These are phyloP conservation scores for Theocolax elegans DNA, from an alignment of 1,140 invertebrate genomes.

Conservation along the genomic window DNA sequence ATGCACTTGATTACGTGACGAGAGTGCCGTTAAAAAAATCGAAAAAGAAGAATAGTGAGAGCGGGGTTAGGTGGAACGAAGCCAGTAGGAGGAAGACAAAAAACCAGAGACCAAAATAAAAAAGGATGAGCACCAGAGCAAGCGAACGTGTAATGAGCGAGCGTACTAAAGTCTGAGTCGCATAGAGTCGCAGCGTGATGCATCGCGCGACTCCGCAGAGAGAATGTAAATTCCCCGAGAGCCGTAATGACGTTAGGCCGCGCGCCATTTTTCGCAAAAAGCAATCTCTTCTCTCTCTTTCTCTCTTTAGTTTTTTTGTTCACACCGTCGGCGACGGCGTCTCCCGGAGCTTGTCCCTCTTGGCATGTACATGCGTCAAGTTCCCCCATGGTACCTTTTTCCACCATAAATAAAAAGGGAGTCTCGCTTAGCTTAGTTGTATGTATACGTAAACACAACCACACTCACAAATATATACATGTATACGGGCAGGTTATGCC, in stretches of 20 bases:
- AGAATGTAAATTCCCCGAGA: slow-evolving; percentile 47
- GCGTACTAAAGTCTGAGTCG: not conserved
- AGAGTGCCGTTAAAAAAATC: too few species aligned
- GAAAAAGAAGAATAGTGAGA: too few species aligned
- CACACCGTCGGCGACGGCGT: not conserved
- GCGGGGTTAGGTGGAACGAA: too few species aligned
- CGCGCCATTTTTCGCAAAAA: slow-evolving; percentile 47
- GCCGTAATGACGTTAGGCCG: slow-evolving; percentile 46
- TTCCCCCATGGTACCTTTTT: slow-evolving; percentile 34
- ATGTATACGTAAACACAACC: too few species aligned
- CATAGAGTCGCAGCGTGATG: not conserved
- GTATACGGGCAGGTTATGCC: not conserved
- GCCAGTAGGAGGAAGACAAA: too few species aligned
- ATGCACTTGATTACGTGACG: too few species aligned
- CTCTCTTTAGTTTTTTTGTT: not conserved
- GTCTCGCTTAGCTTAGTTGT: not conserved
- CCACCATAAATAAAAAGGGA: slow-evolving; percentile 40
- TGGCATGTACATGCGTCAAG: slow-evolving; percentile 22
- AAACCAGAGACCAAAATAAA: too few species aligned
- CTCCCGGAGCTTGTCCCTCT: not conserved
- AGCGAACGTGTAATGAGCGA: not conserved
- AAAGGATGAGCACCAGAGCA: too few species aligned
- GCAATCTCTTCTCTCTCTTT: slow-evolving; percentile 41
- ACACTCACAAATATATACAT: not conserved
- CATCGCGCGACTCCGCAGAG: slow-evolving; percentile 18